Conservation (phyloP, 2,113 vertebrate species). For the Stegastes partitus region DNA sequence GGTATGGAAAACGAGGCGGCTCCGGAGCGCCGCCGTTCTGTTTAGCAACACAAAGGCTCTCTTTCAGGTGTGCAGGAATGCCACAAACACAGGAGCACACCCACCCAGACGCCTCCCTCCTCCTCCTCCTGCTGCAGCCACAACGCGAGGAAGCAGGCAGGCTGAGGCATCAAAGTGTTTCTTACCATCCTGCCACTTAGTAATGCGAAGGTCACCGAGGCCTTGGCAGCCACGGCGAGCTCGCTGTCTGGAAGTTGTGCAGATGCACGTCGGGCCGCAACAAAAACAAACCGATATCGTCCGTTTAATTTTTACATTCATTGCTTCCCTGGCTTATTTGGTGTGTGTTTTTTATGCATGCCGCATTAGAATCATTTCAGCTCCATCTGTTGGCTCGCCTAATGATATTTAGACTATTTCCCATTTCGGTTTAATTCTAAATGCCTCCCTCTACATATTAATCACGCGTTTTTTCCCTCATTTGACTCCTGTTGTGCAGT, state of each 20-base stretch:
- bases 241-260: neutral
- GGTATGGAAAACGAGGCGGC: conserved; percentile 8
- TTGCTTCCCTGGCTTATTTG: conserved; percentile 21
- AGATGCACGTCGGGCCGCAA: neutral
- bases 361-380: conserved; percentile 12
- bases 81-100: conserved; percentile 25
- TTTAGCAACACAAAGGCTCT: conserved; percentile 54
- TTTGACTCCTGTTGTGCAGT: too few relatives aligned
- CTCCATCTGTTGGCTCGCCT: conserved; percentile 53
- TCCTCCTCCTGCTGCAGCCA: neutral
- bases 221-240: neutral
- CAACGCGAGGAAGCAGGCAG: conserved; percentile 11
- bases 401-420: conserved; percentile 14
- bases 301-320: conserved; percentile 24
- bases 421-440: conserved; percentile 35
- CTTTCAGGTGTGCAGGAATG: conserved; percentile 59
- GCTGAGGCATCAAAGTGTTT: conserved; percentile 37
- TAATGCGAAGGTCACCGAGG: conserved; percentile 39
- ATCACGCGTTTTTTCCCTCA: neutral
- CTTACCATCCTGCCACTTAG: conserved; percentile 18
- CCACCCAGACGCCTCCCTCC: neutral
- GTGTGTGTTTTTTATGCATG: conserved; percentile 29
- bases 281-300: conserved; percentile 21
- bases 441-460: conserved; percentile 8
- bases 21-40: neutral